A percentile compares a stretch with the other conserved stretches of the same genome.
Evolutionary conservation across 2,888 invertebrate species (phyloP).

Genomic region (Drosophila ustulata): DNA sequence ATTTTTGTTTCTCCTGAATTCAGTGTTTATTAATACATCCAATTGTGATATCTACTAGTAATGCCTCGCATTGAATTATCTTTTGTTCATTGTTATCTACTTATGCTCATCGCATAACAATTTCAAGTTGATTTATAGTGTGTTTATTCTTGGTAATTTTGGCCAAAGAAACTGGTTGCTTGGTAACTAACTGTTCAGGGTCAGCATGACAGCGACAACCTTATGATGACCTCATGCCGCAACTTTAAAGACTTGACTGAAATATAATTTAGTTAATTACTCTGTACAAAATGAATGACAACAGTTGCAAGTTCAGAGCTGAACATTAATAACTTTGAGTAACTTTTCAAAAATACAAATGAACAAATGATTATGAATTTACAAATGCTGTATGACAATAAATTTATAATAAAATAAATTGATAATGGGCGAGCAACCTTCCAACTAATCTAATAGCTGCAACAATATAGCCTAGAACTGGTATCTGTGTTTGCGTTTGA

Average conservation of each 20-base stretch:
- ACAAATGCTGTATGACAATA: background rate
- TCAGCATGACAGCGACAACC: constrained; percentile 5
- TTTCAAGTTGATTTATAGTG: constrained; percentile 12
- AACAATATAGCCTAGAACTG: constrained; percentile 31
- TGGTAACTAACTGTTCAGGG: constrained; percentile 37
- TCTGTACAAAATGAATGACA: constrained; percentile 7
- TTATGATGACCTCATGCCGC: constrained; percentile 49
- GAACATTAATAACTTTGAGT: constrained; percentile 9
- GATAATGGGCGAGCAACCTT: constrained; percentile 40
- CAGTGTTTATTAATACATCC: background rate
- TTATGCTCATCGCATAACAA: background rate
- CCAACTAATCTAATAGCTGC: constrained; percentile 36
- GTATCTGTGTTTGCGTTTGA: constrained; percentile 15
- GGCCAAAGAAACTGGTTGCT: constrained; percentile 41
- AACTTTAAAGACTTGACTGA: constrained; percentile 21
- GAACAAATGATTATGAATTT: background rate
- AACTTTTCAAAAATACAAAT: background rate
- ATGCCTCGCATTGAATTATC: background rate
- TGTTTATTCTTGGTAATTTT: constrained; percentile 13
- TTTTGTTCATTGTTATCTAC: background rate
- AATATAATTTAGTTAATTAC: constrained; percentile 44
- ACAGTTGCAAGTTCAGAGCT: constrained; percentile 51
- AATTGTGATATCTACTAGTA: background rate
- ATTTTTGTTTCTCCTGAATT: background rate
- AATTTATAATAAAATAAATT: constrained; percentile 1